These are phyloP conservation scores for Amphipoea oculea DNA, from an alignment of 2,888 invertebrate species.

Conservation along the genomic window DNA sequence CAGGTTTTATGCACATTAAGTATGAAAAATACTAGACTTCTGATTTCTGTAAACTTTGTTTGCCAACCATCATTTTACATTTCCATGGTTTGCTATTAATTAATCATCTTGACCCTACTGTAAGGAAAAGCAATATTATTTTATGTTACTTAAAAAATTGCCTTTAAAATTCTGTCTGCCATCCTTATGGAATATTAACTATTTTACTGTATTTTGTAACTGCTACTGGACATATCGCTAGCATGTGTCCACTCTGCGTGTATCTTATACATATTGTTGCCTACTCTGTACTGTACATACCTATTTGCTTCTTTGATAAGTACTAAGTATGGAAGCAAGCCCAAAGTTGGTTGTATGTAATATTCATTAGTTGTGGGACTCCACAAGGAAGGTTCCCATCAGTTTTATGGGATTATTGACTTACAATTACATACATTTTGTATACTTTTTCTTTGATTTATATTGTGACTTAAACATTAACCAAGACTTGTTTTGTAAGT, in stretches of 20 bases:
- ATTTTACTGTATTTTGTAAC: slow-evolving; percentile 19
- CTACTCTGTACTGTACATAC: slow-evolving; percentile 39
- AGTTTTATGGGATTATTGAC: slow-evolving; percentile 32
- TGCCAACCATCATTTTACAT: slow-evolving; percentile 24
- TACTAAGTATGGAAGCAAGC: slow-evolving; percentile 45
- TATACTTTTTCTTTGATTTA: slow-evolving; percentile 53
- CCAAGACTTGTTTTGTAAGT: slow-evolving; percentile 33
- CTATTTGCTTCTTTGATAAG: slow-evolving; percentile 28
- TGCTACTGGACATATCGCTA: slow-evolving; percentile 5
- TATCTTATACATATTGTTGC: slow-evolving; percentile 11
- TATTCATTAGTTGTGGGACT: slow-evolving; percentile 32
- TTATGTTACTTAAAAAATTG: slow-evolving; percentile 17
- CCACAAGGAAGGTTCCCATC: slow-evolving; percentile 30
- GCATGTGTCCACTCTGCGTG: slow-evolving; percentile 15
- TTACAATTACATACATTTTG: slow-evolving; percentile 53
- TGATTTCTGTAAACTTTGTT: slow-evolving; percentile 40
- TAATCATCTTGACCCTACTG: slow-evolving; percentile 29
- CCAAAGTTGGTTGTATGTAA: slow-evolving; percentile 39
- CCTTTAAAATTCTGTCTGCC: slow-evolving; percentile 27
- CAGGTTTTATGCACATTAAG: slow-evolving; percentile 22
- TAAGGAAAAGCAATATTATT: slow-evolving; percentile 21
- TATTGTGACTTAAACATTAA: slow-evolving; percentile 48
- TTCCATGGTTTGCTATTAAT: slow-evolving; percentile 23
- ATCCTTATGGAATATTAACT: slow-evolving; percentile 20
- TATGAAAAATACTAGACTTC: slow-evolving; percentile 32